Percentiles rank a stretch among this genome's conserved stretches.
Evolutionary conservation across 2,113 vertebrate genomes (phyloP).

Genomic region (Thinocorus orbignyianus): DNA sequence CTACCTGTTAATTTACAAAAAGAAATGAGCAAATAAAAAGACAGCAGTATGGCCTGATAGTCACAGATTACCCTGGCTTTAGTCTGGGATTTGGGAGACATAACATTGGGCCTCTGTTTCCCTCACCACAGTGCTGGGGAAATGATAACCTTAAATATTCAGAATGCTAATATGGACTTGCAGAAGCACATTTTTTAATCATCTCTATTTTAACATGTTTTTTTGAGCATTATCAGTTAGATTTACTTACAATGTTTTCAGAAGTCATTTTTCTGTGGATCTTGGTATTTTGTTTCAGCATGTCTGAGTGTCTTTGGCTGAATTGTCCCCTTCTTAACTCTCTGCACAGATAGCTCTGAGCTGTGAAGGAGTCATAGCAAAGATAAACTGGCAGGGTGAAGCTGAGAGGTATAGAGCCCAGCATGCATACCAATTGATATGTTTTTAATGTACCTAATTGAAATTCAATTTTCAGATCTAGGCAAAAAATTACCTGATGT

Average conservation of each 20-base stretch:
- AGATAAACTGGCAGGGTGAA: neutral
- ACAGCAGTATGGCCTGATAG: neutral
- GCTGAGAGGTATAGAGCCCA: neutral
- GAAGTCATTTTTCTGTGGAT: neutral
- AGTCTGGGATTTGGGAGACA: neutral
- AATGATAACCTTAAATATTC: neutral
- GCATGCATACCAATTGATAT: neutral
- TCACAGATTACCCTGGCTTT: neutral
- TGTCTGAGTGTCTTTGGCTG: neutral
- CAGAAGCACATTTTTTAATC: neutral
- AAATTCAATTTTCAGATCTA: conserved; percentile 11
- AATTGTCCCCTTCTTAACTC: neutral
- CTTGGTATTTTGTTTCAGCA: neutral
- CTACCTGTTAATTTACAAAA: neutral
- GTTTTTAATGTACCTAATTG: neutral
- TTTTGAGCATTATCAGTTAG: neutral
- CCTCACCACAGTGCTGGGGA: neutral
- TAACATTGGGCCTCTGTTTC: fast-evolving
- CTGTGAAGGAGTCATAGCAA: neutral
- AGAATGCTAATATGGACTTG: neutral
- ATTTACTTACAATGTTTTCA: neutral
- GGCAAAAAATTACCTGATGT: neutral
- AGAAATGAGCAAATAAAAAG: neutral
- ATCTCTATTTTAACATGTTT: neutral
- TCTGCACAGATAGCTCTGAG: neutral